Evolutionary conservation across 2,113 vertebrate species (phyloP).

Genomic region (Fulica atra): DNA sequence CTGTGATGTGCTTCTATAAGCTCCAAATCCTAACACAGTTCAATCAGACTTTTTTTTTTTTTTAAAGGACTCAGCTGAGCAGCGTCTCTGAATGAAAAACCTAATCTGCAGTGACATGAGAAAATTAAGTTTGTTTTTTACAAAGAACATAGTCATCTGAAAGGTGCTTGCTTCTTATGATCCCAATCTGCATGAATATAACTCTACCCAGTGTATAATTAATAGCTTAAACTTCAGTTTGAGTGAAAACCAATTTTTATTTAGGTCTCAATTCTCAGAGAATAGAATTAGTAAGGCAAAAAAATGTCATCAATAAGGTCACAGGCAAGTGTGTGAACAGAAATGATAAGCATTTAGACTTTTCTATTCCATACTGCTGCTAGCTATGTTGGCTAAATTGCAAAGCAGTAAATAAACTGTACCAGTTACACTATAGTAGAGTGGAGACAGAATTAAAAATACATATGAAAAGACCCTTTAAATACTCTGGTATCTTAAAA

Average conservation of each 20-base stretch:
- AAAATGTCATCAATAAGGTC: constrained; percentile 35
- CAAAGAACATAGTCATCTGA: not conserved
- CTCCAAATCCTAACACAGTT: not conserved
- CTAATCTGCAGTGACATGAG: constrained; percentile 18
- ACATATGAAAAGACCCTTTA: not conserved
- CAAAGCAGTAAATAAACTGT: constrained; percentile 3
- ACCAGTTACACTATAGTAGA: not conserved
- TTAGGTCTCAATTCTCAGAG: not conserved
- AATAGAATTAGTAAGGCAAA: constrained; percentile 42
- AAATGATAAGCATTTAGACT: constrained; percentile 10
- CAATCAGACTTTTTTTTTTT: not conserved
- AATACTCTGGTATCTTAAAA: not conserved
- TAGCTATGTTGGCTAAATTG: not conserved
- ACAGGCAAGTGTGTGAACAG: not conserved
- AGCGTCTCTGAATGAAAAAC: not conserved
- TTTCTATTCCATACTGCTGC: not conserved
- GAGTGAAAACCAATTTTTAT: constrained; percentile 34
- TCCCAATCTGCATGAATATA: constrained; percentile 11
- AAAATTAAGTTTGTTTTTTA: constrained; percentile 48
- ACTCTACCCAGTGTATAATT: constrained; percentile 13
- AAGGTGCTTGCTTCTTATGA: constrained; percentile 19
- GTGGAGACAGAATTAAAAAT: not conserved
- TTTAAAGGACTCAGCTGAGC: not conserved
- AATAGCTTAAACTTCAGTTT: constrained; percentile 44
- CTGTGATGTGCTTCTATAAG: not conserved